phyloP scores from a whole-genome alignment of 2,888 invertebrate genomes.

The Toxonevra muliebris region DNA sequence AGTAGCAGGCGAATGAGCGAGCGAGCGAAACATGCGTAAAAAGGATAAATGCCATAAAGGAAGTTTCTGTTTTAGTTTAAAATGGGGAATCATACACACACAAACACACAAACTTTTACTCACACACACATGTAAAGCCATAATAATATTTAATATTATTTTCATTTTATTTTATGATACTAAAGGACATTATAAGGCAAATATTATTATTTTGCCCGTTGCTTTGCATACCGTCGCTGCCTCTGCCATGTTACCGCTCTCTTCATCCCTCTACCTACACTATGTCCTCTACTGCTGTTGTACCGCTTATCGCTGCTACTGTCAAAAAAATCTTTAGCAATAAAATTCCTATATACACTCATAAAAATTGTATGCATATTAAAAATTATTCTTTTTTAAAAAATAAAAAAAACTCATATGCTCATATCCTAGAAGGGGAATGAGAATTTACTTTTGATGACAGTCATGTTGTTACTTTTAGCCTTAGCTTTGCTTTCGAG shows the following conservation, averaged over 20 bases:
- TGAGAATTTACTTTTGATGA: constrained; percentile 32
- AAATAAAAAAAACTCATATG: constrained; percentile 12
- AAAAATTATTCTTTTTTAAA: constrained; percentile 58
- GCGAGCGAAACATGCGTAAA: constrained; percentile 33
- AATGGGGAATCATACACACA: constrained; percentile 10
- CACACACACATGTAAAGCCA: constrained; percentile 36
- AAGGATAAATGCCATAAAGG: constrained; percentile 38
- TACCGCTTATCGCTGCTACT: constrained; percentile 23
- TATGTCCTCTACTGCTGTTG: not conserved
- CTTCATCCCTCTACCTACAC: constrained; percentile 6
- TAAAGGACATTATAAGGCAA: constrained; percentile 50
- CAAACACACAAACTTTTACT: constrained; percentile 2
- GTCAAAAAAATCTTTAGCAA: constrained; percentile 57
- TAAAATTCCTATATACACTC: constrained; percentile 65
- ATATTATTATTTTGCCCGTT: constrained; percentile 33
- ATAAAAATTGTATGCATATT: constrained; percentile 65
- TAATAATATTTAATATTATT: constrained; percentile 54
- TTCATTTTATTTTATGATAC: constrained; percentile 56
- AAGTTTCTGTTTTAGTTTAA: constrained; percentile 40
- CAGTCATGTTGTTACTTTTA: constrained; percentile 26
- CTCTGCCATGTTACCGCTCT: not conserved
- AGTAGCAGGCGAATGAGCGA: constrained; percentile 26
- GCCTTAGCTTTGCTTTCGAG: not conserved
- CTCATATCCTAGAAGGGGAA: not conserved
- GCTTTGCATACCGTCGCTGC: constrained; percentile 32